Evolutionary conservation across 2,888 invertebrate species (phyloP).

Genomic region (Philhelius pedissequus): DNA sequence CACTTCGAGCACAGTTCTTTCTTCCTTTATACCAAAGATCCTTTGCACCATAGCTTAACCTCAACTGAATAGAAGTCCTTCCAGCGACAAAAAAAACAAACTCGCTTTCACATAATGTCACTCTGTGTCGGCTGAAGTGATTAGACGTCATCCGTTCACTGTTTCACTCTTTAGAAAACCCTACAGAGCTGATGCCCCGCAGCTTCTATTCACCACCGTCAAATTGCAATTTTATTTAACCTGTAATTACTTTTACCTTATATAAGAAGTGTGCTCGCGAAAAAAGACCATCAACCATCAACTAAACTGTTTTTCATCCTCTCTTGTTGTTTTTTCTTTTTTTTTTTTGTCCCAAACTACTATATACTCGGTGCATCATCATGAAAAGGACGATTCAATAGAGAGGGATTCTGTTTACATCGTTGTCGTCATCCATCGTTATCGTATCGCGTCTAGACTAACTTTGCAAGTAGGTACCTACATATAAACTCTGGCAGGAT

Average conservation of each 20-base stretch:
- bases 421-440: background rate
- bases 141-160: conserved; percentile 36
- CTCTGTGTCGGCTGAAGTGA: conserved; percentile 30
- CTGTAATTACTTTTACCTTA: conserved; percentile 53
- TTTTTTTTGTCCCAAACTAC: conserved; percentile 29
- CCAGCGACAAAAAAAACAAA: conserved; percentile 7
- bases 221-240: conserved; percentile 64
- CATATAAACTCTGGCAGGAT: conserved; percentile 6
- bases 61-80: background rate
- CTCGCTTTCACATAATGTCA: conserved; percentile 21
- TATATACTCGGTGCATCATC: conserved; percentile 14
- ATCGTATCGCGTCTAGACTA: conserved; percentile 54
- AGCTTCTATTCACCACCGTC: conserved; percentile 43
- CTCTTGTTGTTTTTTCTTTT: background rate
- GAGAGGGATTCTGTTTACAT: conserved; percentile 27
- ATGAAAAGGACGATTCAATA: conserved; percentile 38
- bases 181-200: background rate
- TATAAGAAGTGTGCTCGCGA: background rate
- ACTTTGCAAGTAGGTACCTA: conserved; percentile 34
- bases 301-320: conserved; percentile 30
- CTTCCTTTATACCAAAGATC: background rate
- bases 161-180: conserved; percentile 15
- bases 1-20: background rate
- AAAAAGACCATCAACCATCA: conserved; percentile 46
- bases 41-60: background rate